Percentiles rank a stretch among this genome's conserved stretches.
phyloP scores from a whole-genome alignment of 2,888 invertebrate species.

The Mythimna pallens region DNA sequence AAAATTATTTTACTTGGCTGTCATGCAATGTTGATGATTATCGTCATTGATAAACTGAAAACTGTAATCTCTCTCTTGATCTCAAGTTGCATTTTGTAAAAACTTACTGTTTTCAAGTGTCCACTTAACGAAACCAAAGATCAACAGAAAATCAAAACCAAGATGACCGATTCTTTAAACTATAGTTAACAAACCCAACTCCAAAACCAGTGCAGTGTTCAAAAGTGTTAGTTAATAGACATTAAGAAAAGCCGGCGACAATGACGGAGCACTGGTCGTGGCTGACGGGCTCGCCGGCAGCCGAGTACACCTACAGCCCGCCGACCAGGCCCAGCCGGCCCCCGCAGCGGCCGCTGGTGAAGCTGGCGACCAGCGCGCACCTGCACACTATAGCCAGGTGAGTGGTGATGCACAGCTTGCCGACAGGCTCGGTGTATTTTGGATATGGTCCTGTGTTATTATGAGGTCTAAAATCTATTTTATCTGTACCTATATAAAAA shows the following conservation, averaged over 20 bases:
- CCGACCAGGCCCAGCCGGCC: conserved; percentile 84
- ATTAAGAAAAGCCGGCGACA: conserved; percentile 6
- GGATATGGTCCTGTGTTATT: too few relatives aligned
- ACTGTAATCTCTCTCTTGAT: background rate
- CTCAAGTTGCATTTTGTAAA: conserved; percentile 18
- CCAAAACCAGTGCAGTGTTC: conserved; percentile 12
- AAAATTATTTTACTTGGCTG: background rate
- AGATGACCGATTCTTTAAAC: background rate
- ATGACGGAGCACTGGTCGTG: conserved; percentile 89
- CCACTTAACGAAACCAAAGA: background rate
- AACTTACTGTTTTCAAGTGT: background rate
- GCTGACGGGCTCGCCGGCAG: conserved; percentile 82
- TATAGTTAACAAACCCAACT: background rate
- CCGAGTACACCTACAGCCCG: conserved; percentile 88
- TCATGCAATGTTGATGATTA: background rate
- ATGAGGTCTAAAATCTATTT: too few relatives aligned
- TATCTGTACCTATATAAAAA: too few relatives aligned
- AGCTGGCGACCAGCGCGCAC: conserved; percentile 86
- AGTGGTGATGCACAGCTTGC: conserved; percentile 51
- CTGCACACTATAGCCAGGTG: conserved; percentile 87
- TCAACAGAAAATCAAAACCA: background rate
- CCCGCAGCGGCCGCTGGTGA: conserved; percentile 86
- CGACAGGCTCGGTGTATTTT: background rate
- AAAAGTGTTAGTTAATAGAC: conserved; percentile 25
- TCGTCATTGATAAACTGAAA: background rate